phyloP scores from a whole-genome alignment of 2,797 vertebrate species.

The Gila robusta region DNA sequence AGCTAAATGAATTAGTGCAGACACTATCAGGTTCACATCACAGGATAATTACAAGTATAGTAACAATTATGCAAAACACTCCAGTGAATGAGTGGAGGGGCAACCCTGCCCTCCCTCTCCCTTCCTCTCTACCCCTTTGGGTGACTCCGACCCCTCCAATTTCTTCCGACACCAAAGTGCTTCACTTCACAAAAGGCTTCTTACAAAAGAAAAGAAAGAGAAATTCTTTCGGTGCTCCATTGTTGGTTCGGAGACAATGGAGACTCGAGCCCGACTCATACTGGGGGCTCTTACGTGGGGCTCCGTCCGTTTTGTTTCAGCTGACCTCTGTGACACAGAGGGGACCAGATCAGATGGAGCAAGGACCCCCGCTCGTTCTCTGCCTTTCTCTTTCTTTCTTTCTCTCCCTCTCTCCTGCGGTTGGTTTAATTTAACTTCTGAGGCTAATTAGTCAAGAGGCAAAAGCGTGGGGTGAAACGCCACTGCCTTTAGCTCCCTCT shows the following conservation, averaged over 20 bases:
- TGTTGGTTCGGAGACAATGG: slow-evolving; percentile 85
- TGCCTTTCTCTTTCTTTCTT: slow-evolving; percentile 52
- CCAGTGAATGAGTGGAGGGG: slow-evolving; percentile 67
- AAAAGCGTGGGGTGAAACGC: slow-evolving; percentile 80
- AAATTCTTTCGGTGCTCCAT: slow-evolving; percentile 74
- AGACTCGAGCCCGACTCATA: slow-evolving; percentile 70
- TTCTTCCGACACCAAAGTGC: slow-evolving; percentile 78
- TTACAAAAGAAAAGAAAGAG: slow-evolving; percentile 55
- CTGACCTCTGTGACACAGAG: slow-evolving; percentile 75
- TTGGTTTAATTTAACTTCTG: slow-evolving; percentile 86
- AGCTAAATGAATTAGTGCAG: slow-evolving; percentile 33
- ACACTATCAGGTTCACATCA: slow-evolving; percentile 76
- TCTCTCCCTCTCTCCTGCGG: slow-evolving; percentile 63
- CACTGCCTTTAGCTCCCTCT: slow-evolving; percentile 70
- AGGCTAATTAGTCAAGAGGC: slow-evolving; percentile 86
- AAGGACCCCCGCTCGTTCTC: slow-evolving; percentile 67
- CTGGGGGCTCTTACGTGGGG: slow-evolving; percentile 66
- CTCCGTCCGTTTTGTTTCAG: slow-evolving; percentile 72
- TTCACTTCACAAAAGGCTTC: slow-evolving; percentile 79
- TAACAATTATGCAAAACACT: slow-evolving; percentile 81
- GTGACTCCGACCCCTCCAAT: slow-evolving; percentile 75
- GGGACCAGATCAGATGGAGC: slow-evolving; percentile 78
- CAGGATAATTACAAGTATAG: slow-evolving; percentile 86
- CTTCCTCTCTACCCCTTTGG: slow-evolving; percentile 48
- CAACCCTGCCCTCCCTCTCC: slow-evolving; percentile 50